phyloP scores from a whole-genome alignment of 2,888 invertebrate genomes.

The Coecobrya sp. region DNA sequence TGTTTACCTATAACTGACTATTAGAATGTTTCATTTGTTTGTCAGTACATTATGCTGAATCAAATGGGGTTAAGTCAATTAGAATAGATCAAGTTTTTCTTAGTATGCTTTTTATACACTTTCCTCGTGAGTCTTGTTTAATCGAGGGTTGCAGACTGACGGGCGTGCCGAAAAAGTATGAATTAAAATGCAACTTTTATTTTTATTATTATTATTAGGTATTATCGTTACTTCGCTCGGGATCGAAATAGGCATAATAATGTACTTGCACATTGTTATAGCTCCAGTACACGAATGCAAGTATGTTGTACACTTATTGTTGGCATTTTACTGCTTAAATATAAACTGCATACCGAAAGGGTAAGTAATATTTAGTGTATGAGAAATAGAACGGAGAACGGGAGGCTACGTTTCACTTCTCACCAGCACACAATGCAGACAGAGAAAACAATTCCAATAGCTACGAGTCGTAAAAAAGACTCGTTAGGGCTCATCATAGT shows the following conservation, averaged over 20 bases:
- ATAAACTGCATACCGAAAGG: background rate
- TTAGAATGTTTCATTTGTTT: background rate
- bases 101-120: background rate
- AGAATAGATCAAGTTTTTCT: no score
- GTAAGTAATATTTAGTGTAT: background rate
- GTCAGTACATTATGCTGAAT: no score
- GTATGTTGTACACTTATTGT: no score
- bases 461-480: slow-evolving; percentile 64
- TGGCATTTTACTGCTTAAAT: background rate
- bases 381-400: background rate
- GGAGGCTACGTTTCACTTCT: background rate
- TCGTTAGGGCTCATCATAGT: slow-evolving; percentile 82
- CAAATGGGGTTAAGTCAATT: no score
- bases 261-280: slow-evolving; percentile 27
- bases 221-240: slow-evolving; percentile 43
- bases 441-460: slow-evolving; percentile 16
- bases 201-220: no score
- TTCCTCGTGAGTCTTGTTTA: background rate
- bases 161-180: slow-evolving; percentile 70
- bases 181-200: slow-evolving; percentile 43
- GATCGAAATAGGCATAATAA: background rate
- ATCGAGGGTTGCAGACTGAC: background rate
- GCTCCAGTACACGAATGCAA: slow-evolving; percentile 34
- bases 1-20: no score
- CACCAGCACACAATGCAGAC: background rate